These are phyloP conservation scores for Deilephila porcellus DNA, from an alignment of 2,888 invertebrate genomes.

Conservation along the genomic window DNA sequence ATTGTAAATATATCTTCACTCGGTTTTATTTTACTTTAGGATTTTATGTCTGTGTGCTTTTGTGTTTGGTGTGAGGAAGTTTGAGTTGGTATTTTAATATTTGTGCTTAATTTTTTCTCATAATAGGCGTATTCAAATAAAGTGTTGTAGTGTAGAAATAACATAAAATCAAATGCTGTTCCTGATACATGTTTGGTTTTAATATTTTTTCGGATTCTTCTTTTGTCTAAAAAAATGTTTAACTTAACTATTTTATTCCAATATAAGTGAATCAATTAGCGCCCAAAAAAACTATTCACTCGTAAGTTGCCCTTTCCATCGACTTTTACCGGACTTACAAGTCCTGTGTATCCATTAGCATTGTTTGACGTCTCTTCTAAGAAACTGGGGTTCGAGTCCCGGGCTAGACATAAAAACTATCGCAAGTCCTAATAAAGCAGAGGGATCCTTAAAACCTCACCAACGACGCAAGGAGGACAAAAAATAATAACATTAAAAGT, in stretches of 20 bases:
- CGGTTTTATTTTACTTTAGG: slow-evolving; percentile 63
- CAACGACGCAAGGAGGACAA: slow-evolving; percentile 52
- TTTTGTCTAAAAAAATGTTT: no score
- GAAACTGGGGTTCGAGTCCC: not conserved
- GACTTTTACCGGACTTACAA: not conserved
- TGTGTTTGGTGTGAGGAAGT: not conserved
- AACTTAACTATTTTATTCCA: not conserved
- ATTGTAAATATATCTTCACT: slow-evolving; percentile 53
- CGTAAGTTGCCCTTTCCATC: not conserved
- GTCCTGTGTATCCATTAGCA: slow-evolving; percentile 3
- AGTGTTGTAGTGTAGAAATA: no score
- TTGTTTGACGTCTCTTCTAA: slow-evolving; percentile 11
- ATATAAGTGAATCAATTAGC: not conserved
- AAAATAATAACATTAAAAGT: slow-evolving; percentile 81
- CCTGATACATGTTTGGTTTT: no score
- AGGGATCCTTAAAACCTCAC: slow-evolving; percentile 58
- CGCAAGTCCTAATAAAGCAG: slow-evolving; percentile 47
- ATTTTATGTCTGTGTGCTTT: slow-evolving; percentile 61
- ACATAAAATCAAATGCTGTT: no score
- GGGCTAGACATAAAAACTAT: slow-evolving; percentile 24
- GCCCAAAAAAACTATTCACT: not conserved
- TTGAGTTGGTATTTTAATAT: not conserved
- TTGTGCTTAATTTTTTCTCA: not conserved
- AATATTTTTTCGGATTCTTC: no score
- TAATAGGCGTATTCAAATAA: no score